Percentiles rank a stretch among this genome's conserved stretches.
Conservation (phyloP, 2,888 invertebrate genomes). For the Xylota sylvarum region DNA sequence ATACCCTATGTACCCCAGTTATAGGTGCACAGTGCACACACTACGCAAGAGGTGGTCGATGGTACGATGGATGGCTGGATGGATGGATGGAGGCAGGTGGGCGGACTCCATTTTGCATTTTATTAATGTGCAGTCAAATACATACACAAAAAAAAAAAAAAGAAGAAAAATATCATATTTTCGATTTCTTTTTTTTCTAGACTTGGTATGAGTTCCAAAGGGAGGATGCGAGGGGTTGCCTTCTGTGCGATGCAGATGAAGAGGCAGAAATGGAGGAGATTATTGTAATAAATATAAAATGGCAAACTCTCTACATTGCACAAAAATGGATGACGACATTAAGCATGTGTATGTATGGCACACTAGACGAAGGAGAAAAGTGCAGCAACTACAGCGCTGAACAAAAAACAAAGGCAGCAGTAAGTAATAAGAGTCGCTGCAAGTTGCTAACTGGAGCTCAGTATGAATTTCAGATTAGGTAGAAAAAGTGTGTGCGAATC, state of each 20-base stretch:
- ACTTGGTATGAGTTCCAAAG: slow-evolving; percentile 31
- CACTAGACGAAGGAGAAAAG: slow-evolving; percentile 31
- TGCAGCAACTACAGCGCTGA: slow-evolving; percentile 18
- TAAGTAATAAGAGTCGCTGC: slow-evolving; percentile 10
- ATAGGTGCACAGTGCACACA: slow-evolving; percentile 60
- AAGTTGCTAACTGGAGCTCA: slow-evolving; percentile 27
- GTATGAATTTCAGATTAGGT: slow-evolving; percentile 21
- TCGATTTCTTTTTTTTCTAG: slow-evolving; percentile 47
- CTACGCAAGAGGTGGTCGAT: slow-evolving; percentile 74
- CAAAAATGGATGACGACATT: slow-evolving; percentile 53
- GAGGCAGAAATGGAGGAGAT: slow-evolving; percentile 56
- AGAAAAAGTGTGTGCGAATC: slow-evolving; percentile 21
- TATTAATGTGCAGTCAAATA: slow-evolving; percentile 72
- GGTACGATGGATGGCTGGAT: slow-evolving; percentile 64
- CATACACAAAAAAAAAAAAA: slow-evolving; percentile 32
- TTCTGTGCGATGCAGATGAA: slow-evolving; percentile 52
- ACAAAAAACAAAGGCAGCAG: slow-evolving; percentile 27
- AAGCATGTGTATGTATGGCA: slow-evolving; percentile 28
- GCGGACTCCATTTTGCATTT: slow-evolving; percentile 75
- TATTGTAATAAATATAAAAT: slow-evolving; percentile 71
- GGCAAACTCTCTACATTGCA: slow-evolving; percentile 48
- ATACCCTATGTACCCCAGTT: slow-evolving; percentile 57
- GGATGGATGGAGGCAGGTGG: slow-evolving; percentile 71
- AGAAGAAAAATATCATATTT: slow-evolving; percentile 34
- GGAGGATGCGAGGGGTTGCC: slow-evolving; percentile 4